Evolutionary conservation across 1,140 invertebrate genomes (phyloP), one percentile per base, ranked within the genome.

Genomic region (Plodia interpunctella): DNA sequence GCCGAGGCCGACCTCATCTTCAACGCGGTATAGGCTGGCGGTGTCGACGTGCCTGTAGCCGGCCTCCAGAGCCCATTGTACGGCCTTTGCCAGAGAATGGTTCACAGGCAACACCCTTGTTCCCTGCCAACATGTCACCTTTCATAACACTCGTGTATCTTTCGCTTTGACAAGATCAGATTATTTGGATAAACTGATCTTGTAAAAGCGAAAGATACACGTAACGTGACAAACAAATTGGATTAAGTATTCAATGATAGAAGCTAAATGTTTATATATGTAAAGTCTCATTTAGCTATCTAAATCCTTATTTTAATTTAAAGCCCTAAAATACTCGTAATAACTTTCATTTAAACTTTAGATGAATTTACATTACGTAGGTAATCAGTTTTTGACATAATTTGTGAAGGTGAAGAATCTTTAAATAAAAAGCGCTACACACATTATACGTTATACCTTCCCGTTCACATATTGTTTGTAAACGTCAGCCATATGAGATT

Each of bases 1-100:
- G 15, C 92, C 91, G 54, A 91, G 88, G 9, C 94, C 94, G 59
- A 95, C 92, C 20, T 90, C 80, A 18, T 86, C 76, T 80, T 95
- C 94, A 60, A 94, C 94, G 15, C 89, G 72, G 73, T 95, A 95
- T 13, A 90, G 83, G 1, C 90, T 63, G 0, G 94, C 94, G 1
- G 93, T 92, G 76, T 96, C 94, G 28, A 96, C 92, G 65, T 94
- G 94, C 13, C 92, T 90, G 76, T 95, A 95, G 1, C 94, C 94
- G 44, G 86, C 82, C 74, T 94, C 91, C 8, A 95, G 78, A 11
- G 94, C 94, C 67, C 77, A 72, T 63, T 94, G 83, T 28, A 95
- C 55, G 0, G 93, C 93, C 25, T 59, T 58, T 0, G 83, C 83
- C 13, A 88, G 63, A 15, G 81, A 83, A 56, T 85, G 78, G 67